A percentile compares a stretch with the other conserved stretches of the same genome.
phyloP scores from a whole-genome alignment of 2,888 invertebrate species.

The Spodoptera littoralis region DNA sequence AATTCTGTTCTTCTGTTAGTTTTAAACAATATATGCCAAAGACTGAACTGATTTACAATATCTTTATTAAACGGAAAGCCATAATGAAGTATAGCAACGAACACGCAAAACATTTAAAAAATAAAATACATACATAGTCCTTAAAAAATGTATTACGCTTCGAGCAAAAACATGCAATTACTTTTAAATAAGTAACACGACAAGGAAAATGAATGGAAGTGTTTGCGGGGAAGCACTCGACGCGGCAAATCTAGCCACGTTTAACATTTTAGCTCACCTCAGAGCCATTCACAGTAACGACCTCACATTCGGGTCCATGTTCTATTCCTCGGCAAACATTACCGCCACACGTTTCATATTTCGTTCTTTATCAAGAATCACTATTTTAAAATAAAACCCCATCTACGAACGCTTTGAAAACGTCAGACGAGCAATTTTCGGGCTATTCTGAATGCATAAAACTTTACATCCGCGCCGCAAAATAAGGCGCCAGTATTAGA shows the following conservation, averaged over 20 bases:
- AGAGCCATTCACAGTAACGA: slow-evolving; percentile 42
- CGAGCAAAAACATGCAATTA: too few relatives aligned
- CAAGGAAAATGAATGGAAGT: background rate
- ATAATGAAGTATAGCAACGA: too few relatives aligned
- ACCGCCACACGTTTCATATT: slow-evolving; percentile 51
- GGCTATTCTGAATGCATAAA: slow-evolving; percentile 83
- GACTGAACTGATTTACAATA: too few relatives aligned
- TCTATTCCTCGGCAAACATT: slow-evolving; percentile 50
- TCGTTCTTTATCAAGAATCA: slow-evolving; percentile 57
- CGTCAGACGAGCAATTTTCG: slow-evolving; percentile 83
- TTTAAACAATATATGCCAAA: too few relatives aligned
- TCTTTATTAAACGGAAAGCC: too few relatives aligned
- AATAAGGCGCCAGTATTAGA: slow-evolving; percentile 62
- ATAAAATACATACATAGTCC: too few relatives aligned
- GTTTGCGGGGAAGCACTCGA: background rate
- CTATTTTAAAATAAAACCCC: slow-evolving; percentile 63
- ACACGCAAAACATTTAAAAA: too few relatives aligned
- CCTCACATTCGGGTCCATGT: slow-evolving; percentile 34
- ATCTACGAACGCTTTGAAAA: slow-evolving; percentile 71
- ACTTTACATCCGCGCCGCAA: slow-evolving; percentile 77
- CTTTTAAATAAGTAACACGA: background rate
- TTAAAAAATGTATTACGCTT: too few relatives aligned
- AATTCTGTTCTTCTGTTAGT: too few relatives aligned
- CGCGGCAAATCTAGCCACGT: too few relatives aligned
- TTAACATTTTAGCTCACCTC: background rate